These are phyloP conservation scores for Crossaster papposus DNA, from an alignment of 53 echinoderm and acorn worm species.

Conservation along the genomic window DNA sequence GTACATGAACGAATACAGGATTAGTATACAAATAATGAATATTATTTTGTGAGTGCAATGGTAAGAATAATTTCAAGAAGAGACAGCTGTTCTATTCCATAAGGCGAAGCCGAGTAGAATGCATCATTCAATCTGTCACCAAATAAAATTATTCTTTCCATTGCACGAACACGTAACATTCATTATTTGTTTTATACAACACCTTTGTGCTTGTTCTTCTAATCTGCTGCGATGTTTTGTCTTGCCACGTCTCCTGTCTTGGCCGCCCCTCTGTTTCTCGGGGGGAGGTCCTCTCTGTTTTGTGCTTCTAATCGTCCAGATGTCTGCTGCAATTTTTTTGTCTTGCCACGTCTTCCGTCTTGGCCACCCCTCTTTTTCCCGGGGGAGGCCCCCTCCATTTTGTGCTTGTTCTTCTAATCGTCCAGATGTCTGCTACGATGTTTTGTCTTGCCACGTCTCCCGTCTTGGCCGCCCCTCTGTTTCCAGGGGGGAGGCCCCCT, in stretches of 20 bases:
- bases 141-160: no score
- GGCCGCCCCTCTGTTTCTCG: constrained; percentile 44
- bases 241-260: constrained; percentile 47
- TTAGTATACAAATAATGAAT: no score
- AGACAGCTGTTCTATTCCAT: no score
- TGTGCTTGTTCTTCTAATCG: constrained; percentile 75
- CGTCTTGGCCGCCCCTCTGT: constrained; percentile 38
- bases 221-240: constrained; percentile 48
- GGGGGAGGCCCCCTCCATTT: constrained; percentile 70
- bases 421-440: constrained; percentile 67
- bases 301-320: constrained; percentile 23
- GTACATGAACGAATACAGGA: not conserved
- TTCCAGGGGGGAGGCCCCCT: constrained; percentile 28
- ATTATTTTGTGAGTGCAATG: no score
- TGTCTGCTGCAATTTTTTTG: constrained; percentile 35
- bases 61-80: no score
- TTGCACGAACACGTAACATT: no score
- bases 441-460: constrained; percentile 50
- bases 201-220: no score
- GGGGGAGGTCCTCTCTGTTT: not conserved
- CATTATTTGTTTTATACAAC: no score
- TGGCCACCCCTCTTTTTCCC: constrained; percentile 44
- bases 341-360: constrained; percentile 52
- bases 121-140: no score
- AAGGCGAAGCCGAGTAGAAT: no score